Percentiles rank a stretch among this genome's conserved stretches.
phyloP scores from a whole-genome alignment of 2,113 vertebrate species.

The Narcine bancroftii region DNA sequence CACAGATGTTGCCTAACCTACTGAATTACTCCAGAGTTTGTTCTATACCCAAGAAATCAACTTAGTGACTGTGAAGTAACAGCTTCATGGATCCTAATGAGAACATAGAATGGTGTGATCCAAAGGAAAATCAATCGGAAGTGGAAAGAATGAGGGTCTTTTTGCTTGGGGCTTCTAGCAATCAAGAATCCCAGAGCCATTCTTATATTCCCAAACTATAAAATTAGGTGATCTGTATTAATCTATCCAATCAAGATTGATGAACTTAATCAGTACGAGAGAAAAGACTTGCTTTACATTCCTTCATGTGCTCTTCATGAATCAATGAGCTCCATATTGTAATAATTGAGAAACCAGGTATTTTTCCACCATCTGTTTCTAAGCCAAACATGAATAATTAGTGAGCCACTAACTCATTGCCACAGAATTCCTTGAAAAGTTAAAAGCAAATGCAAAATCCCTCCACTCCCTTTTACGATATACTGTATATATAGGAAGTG shows the following conservation, averaged over 20 bases:
- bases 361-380: conserved; percentile 30
- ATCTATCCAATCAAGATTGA: not conserved
- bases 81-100: too few relatives aligned
- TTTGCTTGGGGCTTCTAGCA: not conserved
- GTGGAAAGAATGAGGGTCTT: not conserved
- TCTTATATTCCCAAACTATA: not conserved
- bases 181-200: too few relatives aligned
- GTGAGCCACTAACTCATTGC: not conserved
- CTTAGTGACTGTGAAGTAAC: not conserved
- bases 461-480: not conserved
- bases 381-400: conserved; percentile 18
- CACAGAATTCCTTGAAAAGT: conserved; percentile 21
- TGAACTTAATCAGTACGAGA: not conserved
- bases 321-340: conserved; percentile 29
- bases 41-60: too few relatives aligned
- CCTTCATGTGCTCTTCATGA: not conserved
- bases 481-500: not conserved
- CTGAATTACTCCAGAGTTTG: too few relatives aligned
- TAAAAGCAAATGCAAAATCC: not conserved
- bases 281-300: not conserved
- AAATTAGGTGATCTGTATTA: not conserved
- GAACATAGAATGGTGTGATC: not conserved
- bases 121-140: not conserved
- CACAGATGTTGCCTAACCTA: too few relatives aligned
- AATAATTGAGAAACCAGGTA: conserved; percentile 5